Evolutionary conservation across 2,888 invertebrate genomes (phyloP).

Genomic region (Poecilus cupreus): DNA sequence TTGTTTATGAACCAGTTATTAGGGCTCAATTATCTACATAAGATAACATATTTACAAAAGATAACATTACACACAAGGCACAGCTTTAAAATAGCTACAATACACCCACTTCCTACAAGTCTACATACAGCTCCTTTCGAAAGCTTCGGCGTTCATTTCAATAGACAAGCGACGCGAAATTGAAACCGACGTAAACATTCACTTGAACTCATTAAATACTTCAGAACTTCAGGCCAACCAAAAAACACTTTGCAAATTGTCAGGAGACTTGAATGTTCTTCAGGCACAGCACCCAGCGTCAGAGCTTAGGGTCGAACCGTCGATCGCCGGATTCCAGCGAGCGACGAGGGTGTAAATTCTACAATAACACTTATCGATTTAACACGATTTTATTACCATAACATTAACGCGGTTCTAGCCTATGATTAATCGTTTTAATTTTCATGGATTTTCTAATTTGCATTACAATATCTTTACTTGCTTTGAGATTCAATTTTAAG

Average conservation of each 20-base stretch:
- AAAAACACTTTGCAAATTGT: conserved; percentile 52
- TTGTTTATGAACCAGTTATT: too few relatives aligned
- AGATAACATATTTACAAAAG: too few relatives aligned
- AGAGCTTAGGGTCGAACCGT: background rate
- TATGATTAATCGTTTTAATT: conserved; percentile 53
- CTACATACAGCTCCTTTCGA: too few relatives aligned
- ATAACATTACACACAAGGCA: too few relatives aligned
- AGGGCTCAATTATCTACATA: too few relatives aligned
- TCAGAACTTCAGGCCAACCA: conserved; percentile 41
- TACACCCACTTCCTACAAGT: too few relatives aligned
- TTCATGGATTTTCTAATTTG: conserved; percentile 40
- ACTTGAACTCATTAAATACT: conserved; percentile 55
- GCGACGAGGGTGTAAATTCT: conserved; percentile 29
- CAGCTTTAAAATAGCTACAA: too few relatives aligned
- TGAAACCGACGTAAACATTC: conserved; percentile 50
- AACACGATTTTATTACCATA: conserved; percentile 47
- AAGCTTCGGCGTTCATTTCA: conserved; percentile 7
- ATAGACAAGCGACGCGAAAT: conserved; percentile 20
- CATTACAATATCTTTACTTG: conserved; percentile 28
- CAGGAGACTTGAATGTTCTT: conserved; percentile 17
- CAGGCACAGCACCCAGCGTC: background rate
- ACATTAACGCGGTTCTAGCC: background rate
- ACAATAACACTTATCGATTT: conserved; percentile 51
- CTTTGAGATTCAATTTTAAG: conserved; percentile 15
- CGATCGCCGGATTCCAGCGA: background rate